Percentiles rank a stretch among this genome's conserved stretches.
These are phyloP conservation scores for Gallinago nigripennis DNA, from an alignment of 2,797 vertebrate species.

Conservation along the genomic window DNA sequence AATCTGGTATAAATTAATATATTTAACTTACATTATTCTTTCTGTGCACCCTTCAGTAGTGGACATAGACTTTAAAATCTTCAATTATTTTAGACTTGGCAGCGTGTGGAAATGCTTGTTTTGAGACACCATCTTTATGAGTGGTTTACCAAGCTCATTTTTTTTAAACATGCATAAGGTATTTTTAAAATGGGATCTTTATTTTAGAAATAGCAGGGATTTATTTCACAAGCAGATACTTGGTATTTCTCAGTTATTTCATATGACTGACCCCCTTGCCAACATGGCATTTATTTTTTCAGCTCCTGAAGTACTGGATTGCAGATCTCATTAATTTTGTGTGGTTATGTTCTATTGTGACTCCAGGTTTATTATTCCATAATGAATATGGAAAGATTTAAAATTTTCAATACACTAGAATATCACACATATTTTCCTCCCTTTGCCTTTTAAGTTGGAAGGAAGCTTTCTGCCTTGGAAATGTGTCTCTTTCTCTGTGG, in stretches of 20 bases:
- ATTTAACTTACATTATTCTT: not conserved
- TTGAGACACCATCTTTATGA: not conserved
- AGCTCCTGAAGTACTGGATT: not conserved
- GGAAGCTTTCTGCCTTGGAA: conserved; percentile 32
- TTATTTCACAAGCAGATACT: not conserved
- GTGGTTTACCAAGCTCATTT: not conserved
- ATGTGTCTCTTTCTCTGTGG: conserved; percentile 24
- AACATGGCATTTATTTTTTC: not conserved
- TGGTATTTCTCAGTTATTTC: not conserved
- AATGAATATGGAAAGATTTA: conserved; percentile 49
- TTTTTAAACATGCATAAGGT: not conserved
- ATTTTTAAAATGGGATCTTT: not conserved
- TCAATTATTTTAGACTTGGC: not conserved
- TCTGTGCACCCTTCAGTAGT: not conserved
- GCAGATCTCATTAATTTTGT: not conserved
- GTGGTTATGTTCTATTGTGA: not conserved
- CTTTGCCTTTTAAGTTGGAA: conserved; percentile 44
- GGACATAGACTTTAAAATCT: not conserved
- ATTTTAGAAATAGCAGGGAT: not conserved
- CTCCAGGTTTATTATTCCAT: not conserved
- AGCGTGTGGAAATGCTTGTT: not conserved
- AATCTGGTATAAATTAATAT: not conserved
- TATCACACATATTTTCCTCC: conserved; percentile 40
- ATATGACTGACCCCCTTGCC: not conserved
- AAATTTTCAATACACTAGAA: not conserved